These are phyloP conservation scores for Montipora capitata DNA, from an alignment of 92 coral and sea anemone species.

Conservation along the genomic window DNA sequence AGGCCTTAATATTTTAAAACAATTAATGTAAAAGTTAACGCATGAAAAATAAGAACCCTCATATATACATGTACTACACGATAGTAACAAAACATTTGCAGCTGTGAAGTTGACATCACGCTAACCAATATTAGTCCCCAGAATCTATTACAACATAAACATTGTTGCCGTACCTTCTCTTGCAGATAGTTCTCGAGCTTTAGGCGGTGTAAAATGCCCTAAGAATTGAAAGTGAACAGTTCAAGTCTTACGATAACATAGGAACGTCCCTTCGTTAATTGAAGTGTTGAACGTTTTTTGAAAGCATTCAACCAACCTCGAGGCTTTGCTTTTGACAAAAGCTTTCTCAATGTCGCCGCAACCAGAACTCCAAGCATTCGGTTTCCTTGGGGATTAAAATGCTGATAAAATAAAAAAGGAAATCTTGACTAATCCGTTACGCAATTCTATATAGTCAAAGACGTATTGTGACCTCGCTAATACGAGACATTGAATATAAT, in stretches of 20 bases:
- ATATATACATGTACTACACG: too few relatives aligned
- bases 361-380: slow-evolving; percentile 77
- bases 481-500: too few relatives aligned
- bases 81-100: too few relatives aligned
- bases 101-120: too few relatives aligned
- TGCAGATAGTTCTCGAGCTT: slow-evolving; percentile 48
- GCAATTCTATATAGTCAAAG: background rate
- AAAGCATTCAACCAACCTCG: slow-evolving; percentile 32
- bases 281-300: too few relatives aligned
- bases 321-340: slow-evolving; percentile 61
- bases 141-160: background rate
- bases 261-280: background rate
- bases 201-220: slow-evolving; percentile 28
- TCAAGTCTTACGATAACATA: background rate
- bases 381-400: slow-evolving; percentile 80
- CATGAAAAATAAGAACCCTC: too few relatives aligned
- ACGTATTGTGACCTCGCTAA: too few relatives aligned
- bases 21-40: too few relatives aligned
- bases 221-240: background rate
- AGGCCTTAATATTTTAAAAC: too few relatives aligned
- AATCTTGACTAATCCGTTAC: background rate
- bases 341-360: slow-evolving; percentile 72
- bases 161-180: slow-evolving; percentile 44
- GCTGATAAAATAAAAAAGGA: slow-evolving; percentile 41
- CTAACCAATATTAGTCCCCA: too few relatives aligned